Conservation (phyloP, 2,113 vertebrate genomes). For the Rana temporaria region DNA sequence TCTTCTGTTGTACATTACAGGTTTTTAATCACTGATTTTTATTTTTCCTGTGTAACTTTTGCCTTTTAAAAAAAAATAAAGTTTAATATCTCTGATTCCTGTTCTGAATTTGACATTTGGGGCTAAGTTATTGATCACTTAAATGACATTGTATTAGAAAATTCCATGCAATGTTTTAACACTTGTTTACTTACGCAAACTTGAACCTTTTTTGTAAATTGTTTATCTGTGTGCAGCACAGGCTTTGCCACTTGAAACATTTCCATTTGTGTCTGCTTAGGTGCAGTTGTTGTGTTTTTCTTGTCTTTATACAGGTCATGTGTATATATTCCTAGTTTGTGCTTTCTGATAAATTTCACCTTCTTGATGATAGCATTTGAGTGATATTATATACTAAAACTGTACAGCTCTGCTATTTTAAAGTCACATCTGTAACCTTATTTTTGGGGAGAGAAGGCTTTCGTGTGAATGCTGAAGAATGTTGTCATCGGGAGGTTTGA, state of each 20-base stretch:
- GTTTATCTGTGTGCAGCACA: background rate
- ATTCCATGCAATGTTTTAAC: conserved; percentile 15
- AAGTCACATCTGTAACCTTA: background rate
- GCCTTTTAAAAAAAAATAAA: background rate
- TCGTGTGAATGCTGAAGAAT: background rate
- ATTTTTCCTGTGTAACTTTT: background rate
- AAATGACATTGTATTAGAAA: background rate
- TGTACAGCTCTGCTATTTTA: conserved; percentile 24
- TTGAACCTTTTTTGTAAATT: conserved; percentile 42
- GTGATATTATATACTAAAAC: background rate
- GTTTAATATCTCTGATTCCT: background rate
- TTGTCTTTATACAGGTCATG: conserved; percentile 24
- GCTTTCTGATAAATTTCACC: conserved; percentile 23
- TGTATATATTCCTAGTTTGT: conserved; percentile 41
- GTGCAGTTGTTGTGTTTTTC: background rate
- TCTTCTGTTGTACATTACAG: conserved; percentile 16
- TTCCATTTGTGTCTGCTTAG: conserved; percentile 39
- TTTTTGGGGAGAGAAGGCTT: background rate
- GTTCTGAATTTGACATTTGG: background rate
- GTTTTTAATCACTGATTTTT: conserved; percentile 1
- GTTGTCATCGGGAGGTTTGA: background rate
- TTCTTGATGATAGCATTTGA: background rate
- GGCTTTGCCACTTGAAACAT: conserved; percentile 42
- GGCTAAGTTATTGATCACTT: background rate
- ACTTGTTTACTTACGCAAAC: conserved; percentile 49